A percentile compares a stretch with the other conserved stretches of the same genome.
These are phyloP conservation scores for Mungos mungo DNA, from an alignment of 2,113 vertebrate species.

Conservation along the genomic window DNA sequence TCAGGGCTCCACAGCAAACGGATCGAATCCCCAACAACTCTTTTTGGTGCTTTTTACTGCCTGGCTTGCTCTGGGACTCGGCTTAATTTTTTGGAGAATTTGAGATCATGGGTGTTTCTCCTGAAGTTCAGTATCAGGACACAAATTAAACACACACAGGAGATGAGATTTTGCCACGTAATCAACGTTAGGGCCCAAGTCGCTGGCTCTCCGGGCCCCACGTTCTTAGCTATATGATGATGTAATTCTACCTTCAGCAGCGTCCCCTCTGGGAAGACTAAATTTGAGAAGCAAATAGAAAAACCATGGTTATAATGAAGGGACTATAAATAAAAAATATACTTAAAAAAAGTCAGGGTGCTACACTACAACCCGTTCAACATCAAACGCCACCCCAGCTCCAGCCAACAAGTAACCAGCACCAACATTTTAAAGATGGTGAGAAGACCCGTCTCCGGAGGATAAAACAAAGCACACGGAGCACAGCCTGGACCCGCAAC, in stretches of 20 bases:
- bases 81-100: not conserved
- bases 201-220: not conserved
- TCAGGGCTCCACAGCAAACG: conserved; percentile 62
- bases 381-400: conserved; percentile 12
- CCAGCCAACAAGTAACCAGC: conserved; percentile 74
- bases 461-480: conserved; percentile 63
- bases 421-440: conserved; percentile 63
- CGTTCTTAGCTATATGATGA: not conserved
- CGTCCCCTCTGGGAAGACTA: not conserved
- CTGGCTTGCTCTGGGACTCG: conserved; percentile 60
- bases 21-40: conserved; percentile 31
- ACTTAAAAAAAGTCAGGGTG: not conserved
- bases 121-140: not conserved
- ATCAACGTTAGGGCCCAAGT: not conserved
- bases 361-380: not conserved
- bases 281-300: not conserved
- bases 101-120: not conserved
- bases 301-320: not conserved
- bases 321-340: not conserved
- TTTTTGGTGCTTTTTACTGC: conserved; percentile 75
- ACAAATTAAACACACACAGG: conserved; percentile 1
- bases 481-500: conserved; percentile 4
- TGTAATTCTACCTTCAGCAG: not conserved
- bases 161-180: not conserved
- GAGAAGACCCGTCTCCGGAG: conserved; percentile 34